These are phyloP conservation scores for Heliornis fulica DNA, from an alignment of 2,113 vertebrate species.

Conservation along the genomic window DNA sequence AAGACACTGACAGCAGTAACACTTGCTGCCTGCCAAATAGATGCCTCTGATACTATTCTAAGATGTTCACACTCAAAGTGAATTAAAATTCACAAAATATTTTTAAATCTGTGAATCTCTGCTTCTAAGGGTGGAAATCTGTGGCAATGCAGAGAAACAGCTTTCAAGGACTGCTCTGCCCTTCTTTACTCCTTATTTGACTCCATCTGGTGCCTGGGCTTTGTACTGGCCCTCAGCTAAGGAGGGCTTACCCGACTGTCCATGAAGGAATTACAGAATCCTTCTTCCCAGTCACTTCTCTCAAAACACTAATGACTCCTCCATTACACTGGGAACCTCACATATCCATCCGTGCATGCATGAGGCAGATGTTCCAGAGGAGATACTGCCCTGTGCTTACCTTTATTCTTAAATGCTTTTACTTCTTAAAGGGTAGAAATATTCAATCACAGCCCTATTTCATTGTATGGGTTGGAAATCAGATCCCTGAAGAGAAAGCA, in stretches of 20 bases:
- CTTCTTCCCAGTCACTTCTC: not conserved
- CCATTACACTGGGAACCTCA: not conserved
- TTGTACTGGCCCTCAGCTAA: not conserved
- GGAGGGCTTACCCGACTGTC: not conserved
- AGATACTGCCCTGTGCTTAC: not conserved
- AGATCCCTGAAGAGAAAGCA: not conserved
- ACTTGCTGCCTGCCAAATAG: not conserved
- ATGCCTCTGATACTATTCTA: not conserved
- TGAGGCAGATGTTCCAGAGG: not conserved
- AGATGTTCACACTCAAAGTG: not conserved
- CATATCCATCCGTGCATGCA: rapidly evolving
- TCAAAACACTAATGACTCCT: not conserved
- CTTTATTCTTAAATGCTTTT: not conserved
- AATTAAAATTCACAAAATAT: not conserved
- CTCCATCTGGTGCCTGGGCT: not conserved
- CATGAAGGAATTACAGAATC: not conserved
- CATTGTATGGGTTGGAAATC: not conserved
- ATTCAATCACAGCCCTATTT: not conserved
- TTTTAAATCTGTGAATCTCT: not conserved
- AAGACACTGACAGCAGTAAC: not conserved
- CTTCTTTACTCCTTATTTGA: not conserved
- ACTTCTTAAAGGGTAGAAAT: not conserved
- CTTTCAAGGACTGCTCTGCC: not conserved
- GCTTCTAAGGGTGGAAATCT: not conserved
- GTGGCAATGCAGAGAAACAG: not conserved